Base-by-base conservation (phyloP, 2,113 vertebrate species). In the Agapornis roseicollis region DNA sequence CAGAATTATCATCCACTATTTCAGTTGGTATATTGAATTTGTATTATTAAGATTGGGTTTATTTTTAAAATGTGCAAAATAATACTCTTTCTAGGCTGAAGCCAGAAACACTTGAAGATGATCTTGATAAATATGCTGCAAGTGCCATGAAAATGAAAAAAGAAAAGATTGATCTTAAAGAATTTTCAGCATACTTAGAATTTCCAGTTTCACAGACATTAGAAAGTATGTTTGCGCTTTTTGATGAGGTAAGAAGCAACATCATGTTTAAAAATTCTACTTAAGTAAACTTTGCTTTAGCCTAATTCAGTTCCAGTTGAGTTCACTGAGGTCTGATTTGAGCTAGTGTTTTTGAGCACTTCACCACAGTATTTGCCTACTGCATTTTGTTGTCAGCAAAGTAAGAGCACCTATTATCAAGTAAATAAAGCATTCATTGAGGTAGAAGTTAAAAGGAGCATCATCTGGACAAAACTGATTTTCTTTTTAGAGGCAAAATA, bases 201-300 rank as follows among this genome's bases (percentile, higher is more conserved):
- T 96, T 99, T 79, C 98, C 98, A 7, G 93, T 98, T 64, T 99
- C 98, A 11, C 98, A 98, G 47, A 91, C 97, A 12, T 97, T 99
- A 96, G 97, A 97, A 89, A 98, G 98, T 92, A 98, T 99, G 98
- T 99, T 99, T 82, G 94, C 98, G 2, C 98, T 99, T 89, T 99
- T 99, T 89, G 99, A 99, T 11, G 99, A 99, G 98, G 99, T 99
- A 96, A 97, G 97, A 53, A 71, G 53, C 13, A 80, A 11, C 24
- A 35, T 5, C 7, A 27, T 31, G 4, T 71, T 60, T 31, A 16
- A 71, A 41, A 86, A 18, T 3, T 33, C 5, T 55, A 35, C 17
- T 58, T 3, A 42, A 7, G 7, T 81, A 37, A 53, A 65, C 11
- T 90, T 11, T 4, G 2, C 29, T 61, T 56, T 46, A 66, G 37